Percentiles rank a stretch among this genome's conserved stretches.
phyloP scores from a whole-genome alignment of 2,797 vertebrate species.

The Peromyscus eremicus region DNA sequence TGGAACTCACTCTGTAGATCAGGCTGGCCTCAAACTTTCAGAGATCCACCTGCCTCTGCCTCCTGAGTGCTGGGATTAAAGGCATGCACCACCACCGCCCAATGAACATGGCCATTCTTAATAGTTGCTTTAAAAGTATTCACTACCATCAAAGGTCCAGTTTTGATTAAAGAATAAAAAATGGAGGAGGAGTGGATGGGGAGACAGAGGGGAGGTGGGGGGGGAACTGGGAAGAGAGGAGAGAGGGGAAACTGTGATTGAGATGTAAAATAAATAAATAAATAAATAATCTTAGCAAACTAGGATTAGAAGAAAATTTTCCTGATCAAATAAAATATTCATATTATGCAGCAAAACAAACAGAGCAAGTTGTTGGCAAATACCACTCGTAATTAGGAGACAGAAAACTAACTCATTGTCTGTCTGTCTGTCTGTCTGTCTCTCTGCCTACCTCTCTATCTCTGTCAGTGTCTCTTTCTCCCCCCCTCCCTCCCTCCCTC shows the following conservation, averaged over 20 bases:
- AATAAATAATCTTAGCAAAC: neutral
- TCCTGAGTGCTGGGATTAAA: too few relatives aligned
- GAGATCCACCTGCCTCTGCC: too few relatives aligned
- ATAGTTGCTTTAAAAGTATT: neutral
- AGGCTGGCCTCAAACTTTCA: too few relatives aligned
- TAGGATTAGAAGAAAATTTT: slow-evolving; percentile 14
- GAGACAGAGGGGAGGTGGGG: accelerated
- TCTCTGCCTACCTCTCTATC: neutral
- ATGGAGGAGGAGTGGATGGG: neutral
- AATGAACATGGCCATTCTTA: neutral
- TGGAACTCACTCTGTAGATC: too few relatives aligned
- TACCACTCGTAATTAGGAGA: neutral
- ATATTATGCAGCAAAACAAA: neutral
- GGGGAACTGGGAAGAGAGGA: neutral
- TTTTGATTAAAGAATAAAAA: neutral
- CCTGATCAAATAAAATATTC: neutral
- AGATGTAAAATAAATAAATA: neutral
- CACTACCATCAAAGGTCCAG: neutral
- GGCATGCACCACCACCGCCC: too few relatives aligned
- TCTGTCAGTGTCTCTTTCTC: neutral
- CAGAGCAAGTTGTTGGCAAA: neutral
- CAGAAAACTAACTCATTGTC: neutral
- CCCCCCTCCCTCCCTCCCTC: neutral
- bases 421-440: neutral
- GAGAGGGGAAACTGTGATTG: neutral